Evolutionary conservation across 2,113 vertebrate genomes (phyloP), one percentile per base, ranked within the genome.

Genomic region (Agelaius phoeniceus): DNA sequence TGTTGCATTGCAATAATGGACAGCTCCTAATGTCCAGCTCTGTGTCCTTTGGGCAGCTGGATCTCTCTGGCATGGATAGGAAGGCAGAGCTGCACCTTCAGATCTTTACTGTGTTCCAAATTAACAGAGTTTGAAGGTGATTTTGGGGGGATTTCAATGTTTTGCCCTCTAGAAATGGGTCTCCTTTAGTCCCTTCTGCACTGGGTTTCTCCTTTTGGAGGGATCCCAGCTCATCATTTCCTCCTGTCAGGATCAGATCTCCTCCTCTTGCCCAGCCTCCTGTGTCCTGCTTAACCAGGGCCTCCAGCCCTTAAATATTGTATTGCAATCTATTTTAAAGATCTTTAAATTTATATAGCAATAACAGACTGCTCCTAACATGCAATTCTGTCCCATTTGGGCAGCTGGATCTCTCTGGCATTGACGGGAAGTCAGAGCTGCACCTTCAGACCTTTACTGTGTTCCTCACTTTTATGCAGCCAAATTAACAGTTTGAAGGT

Each of bases 11-110:
- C 61, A 63, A 14, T 33, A 43, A n/a, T 14, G 19, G n/a, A 3
- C 14, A n/a, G 43, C 10, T 78, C 14, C 61, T 35, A 1, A 22
- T 3, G 4, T 0, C 12, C 12, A 9, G 12, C 10, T 24, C 24
- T 46, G 31, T 39, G 52, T 39, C 4, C 6, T 31, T 72, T 3
- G 3, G 33, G 61, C 74, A 31, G 21, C 5, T 72, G 46, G 43
- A 1, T 10, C 27, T 78, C 35, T 37, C 35, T 77, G 57, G 46
- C 3, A 8, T 2, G 10, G n/a, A 12, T 10, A 24, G 63, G 39
- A 73, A 72, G 54, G n/a, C 80, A 54, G 65, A 92, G 39, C 30
- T 84, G 54, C 33, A 31, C 43, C 24, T 22, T 41, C 66, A 54
- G 35, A 7, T 19, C 37, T 67, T 69, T 15, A 0, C 33, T 49